Conservation (phyloP, 2,888 invertebrate species). For the Alsophila aescularia region DNA sequence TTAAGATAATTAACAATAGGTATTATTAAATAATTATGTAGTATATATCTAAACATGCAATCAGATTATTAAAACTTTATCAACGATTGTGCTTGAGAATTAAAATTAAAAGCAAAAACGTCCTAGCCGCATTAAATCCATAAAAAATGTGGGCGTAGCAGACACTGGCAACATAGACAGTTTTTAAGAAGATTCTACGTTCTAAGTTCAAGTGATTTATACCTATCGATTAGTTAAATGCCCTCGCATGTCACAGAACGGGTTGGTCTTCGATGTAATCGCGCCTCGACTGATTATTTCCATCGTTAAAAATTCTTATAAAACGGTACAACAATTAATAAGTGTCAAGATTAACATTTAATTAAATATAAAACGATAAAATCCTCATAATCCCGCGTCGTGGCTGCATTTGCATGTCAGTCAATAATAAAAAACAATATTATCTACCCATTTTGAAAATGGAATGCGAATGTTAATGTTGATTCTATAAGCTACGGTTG, state of each 20-base stretch:
- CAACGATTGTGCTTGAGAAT: conserved; percentile 23
- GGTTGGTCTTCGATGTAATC: conserved; percentile 64
- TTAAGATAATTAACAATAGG: not conserved
- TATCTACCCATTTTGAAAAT: conserved; percentile 32
- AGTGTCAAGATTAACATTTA: conserved; percentile 75
- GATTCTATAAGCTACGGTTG: not conserved
- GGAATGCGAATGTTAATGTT: conserved; percentile 23
- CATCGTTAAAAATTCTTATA: conserved; percentile 68
- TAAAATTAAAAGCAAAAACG: conserved; percentile 22
- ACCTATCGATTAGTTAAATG: conserved; percentile 65
- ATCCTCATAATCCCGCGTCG: conserved; percentile 56
- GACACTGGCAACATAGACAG: conserved; percentile 37
- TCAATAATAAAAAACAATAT: conserved; percentile 2
- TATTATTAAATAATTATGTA: not conserved
- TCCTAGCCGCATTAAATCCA: conserved; percentile 17
- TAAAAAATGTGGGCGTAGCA: conserved; percentile 43
- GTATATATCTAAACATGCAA: not conserved
- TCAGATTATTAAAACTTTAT: conserved; percentile 8
- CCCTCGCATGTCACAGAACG: conserved; percentile 68
- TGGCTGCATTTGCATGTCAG: conserved; percentile 38
- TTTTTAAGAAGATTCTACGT: conserved; percentile 43
- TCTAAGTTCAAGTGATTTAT: conserved; percentile 62
- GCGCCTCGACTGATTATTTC: conserved; percentile 62
- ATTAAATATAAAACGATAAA: conserved; percentile 67
- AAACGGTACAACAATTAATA: conserved; percentile 73